Percentiles rank a stretch among this genome's conserved stretches.
phyloP scores from a whole-genome alignment of 2,888 invertebrate genomes.

The Clivina fossor region DNA sequence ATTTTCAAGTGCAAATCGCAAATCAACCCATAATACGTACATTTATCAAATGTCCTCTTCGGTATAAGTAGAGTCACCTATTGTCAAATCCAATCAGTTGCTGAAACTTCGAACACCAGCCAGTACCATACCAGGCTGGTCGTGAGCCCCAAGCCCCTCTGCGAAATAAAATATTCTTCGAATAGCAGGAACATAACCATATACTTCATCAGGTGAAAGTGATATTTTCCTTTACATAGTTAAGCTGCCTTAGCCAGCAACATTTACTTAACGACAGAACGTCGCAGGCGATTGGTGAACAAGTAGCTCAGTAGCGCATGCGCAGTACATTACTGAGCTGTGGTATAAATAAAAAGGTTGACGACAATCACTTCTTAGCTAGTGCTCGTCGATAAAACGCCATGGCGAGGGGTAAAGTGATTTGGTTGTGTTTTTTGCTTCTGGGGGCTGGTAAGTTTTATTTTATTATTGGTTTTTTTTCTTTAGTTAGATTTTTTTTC shows the following conservation, averaged over 20 bases:
- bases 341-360: conserved; percentile 55
- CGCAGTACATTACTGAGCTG: conserved; percentile 47
- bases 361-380: conserved; percentile 52
- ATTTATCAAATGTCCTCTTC: conserved; percentile 36
- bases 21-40: conserved; percentile 1
- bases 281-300: conserved; percentile 31
- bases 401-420: conserved; percentile 51
- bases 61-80: conserved; percentile 53
- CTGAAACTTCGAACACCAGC: conserved; percentile 39
- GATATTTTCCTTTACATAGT: conserved; percentile 36
- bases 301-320: conserved; percentile 45
- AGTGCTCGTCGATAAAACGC: conserved; percentile 52
- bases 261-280: conserved; percentile 7
- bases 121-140: neutral
- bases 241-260: neutral
- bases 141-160: conserved; percentile 15
- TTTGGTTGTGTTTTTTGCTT: conserved; percentile 55
- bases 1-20: too few relatives aligned
- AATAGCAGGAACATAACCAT: too few relatives aligned
- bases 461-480: too few relatives aligned
- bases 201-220: too few relatives aligned
- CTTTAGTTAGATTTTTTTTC: conserved; percentile 37
- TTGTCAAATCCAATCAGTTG: conserved; percentile 47
- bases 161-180: too few relatives aligned
- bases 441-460: conserved; percentile 53